Conservation (phyloP, 2,113 vertebrate species). For the Micronycteris hirsuta region DNA sequence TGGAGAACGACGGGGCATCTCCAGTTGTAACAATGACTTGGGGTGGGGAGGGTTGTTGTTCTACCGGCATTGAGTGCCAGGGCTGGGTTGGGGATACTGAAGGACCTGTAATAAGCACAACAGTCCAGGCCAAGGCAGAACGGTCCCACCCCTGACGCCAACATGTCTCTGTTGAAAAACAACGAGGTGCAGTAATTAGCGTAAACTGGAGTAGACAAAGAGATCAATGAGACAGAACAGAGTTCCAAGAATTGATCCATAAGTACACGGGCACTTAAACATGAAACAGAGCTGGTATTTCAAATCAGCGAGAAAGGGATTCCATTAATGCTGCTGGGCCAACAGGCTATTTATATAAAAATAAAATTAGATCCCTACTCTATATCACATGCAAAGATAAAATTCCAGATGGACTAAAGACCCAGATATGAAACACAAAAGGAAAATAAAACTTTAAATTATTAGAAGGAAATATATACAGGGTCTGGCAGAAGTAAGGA, state of each 20-base stretch:
- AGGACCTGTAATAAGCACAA: neutral
- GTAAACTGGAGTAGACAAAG: neutral
- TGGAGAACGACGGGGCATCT: neutral
- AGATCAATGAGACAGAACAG: constrained; percentile 9
- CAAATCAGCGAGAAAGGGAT: neutral
- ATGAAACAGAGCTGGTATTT: neutral
- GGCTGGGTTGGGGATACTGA: neutral
- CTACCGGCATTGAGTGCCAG: neutral
- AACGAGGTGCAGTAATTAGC: neutral
- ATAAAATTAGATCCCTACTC: neutral
- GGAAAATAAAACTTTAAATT: neutral
- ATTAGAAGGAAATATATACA: neutral
- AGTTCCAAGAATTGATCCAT: neutral
- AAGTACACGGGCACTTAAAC: neutral
- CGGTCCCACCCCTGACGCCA: neutral
- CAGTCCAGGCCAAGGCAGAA: neutral
- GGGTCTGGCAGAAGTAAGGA: no score
- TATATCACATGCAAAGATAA: neutral
- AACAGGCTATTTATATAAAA: neutral
- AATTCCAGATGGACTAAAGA: neutral
- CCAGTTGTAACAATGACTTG: neutral
- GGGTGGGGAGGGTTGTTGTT: neutral
- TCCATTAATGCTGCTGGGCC: neutral
- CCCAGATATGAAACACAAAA: neutral
- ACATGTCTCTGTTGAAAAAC: neutral